Evolutionary conservation across 2,888 invertebrate genomes (phyloP), one percentile per base, ranked within the genome.

Genomic region (Trichogramma evanescens): DNA sequence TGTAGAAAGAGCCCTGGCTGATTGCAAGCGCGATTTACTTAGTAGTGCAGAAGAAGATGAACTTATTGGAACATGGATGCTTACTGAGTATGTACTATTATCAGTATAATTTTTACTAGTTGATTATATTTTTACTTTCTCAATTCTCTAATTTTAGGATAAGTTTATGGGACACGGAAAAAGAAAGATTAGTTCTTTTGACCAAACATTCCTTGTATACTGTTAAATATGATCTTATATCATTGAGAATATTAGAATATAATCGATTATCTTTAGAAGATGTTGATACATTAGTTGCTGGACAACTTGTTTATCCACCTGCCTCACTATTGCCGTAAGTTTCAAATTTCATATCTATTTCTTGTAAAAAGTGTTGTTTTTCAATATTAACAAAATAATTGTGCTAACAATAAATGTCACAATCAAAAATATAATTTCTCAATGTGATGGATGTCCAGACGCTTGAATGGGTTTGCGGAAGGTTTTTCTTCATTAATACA

Each of bases 211-310:
- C 86, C 46, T 79, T 93, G 41, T 82, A 91, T 70, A 83, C 87
- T 6, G 83, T 90, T 61, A 91, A 91, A 74, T 93, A 90, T 76
- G 92, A 93, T 78, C 92, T 93, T 75, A 92, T 93, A 69, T 89
- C 89, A 0, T 81, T 89, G 75, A 87, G 86, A 69, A 83, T 88
- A 66, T 77, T 89, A 59, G 89, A 89, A 64, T 86, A 84, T 69
- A 84, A 84, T 69, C 85, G 88, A 74, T 81, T 91, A 0, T 82
- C 84, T 60, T 77, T 92, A 58, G 82, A 84, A 63, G 82, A 86
- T 42, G 78, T 93, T 64, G 89, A 90, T 71, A 86, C 87, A 5
- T 79, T 93, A 50, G 82, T 87, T 1, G 82, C 87, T 61, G 93
- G 93, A 2, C 89, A 91, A 72, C 77, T 93, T 59, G 84, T 86